phyloP scores from a whole-genome alignment of 1,140 invertebrate species.

The Portunus trituberculatus region DNA sequence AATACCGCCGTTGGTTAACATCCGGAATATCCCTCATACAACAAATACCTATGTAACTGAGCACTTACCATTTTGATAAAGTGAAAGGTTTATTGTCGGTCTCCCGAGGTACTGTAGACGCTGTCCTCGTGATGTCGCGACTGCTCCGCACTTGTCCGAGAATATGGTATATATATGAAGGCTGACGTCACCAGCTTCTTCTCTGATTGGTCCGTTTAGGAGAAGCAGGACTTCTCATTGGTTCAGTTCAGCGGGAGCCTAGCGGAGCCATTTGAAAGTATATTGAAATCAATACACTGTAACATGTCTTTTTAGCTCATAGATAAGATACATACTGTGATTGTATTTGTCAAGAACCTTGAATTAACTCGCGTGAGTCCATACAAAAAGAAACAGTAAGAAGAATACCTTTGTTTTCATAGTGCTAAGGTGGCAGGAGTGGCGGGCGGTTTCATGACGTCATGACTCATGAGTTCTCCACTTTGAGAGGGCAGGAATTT shows the following conservation, averaged over 20 bases:
- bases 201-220: neutral
- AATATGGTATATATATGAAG: slow-evolving; percentile 80
- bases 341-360: no score
- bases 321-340: no score
- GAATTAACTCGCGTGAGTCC: no score
- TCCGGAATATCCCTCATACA: neutral
- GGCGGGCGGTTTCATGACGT: no score
- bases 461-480: no score
- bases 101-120: slow-evolving; percentile 61
- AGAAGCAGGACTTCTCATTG: slow-evolving; percentile 15
- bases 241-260: neutral
- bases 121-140: slow-evolving; percentile 56
- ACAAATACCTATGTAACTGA: neutral
- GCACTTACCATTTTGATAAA: slow-evolving; percentile 36
- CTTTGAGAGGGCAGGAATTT: no score
- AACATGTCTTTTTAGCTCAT: neutral
- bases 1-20: neutral
- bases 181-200: slow-evolving; percentile 23
- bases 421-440: no score
- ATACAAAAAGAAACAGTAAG: no score
- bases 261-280: neutral
- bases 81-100: neutral
- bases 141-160: slow-evolving; percentile 89
- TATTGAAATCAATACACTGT: neutral
- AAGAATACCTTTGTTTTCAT: no score